Percentiles rank a stretch among this genome's conserved stretches.
These are phyloP conservation scores for Coleophora flavipennella DNA, from an alignment of 2,888 invertebrate species.

Conservation along the genomic window DNA sequence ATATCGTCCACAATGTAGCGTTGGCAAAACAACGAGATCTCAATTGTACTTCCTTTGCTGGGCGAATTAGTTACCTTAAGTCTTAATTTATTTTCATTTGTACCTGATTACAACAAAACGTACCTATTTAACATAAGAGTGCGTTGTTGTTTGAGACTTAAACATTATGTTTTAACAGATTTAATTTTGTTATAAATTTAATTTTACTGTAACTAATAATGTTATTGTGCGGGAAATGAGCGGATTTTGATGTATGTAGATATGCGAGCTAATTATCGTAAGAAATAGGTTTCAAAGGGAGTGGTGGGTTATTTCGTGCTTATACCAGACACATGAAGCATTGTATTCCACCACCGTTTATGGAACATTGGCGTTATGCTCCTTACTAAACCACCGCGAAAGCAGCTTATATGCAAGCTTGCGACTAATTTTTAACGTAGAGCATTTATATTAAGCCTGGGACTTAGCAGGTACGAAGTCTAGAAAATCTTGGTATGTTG, in stretches of 20 bases:
- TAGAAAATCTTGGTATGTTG: neutral
- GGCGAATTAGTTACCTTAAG: conserved; percentile 70
- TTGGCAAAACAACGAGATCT: conserved; percentile 51
- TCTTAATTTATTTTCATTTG: conserved; percentile 64
- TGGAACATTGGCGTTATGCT: neutral
- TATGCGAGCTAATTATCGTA: conserved; percentile 38
- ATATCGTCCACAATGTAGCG: conserved; percentile 18
- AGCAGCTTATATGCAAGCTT: conserved; percentile 60
- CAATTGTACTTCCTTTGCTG: conserved; percentile 56
- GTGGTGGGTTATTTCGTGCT: neutral
- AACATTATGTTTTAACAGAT: conserved; percentile 57
- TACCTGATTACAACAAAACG: conserved; percentile 60
- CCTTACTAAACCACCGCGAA: conserved; percentile 54
- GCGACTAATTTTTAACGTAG: conserved; percentile 52
- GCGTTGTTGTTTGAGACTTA: conserved; percentile 54
- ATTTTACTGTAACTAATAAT: conserved; percentile 29
- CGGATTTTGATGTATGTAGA: conserved; percentile 50
- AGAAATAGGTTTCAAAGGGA: neutral
- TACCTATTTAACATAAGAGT: no score
- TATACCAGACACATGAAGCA: neutral
- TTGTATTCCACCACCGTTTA: neutral
- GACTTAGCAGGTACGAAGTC: conserved; percentile 12
- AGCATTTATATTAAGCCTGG: conserved; percentile 34
- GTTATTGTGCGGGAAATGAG: conserved; percentile 49
- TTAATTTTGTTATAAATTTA: conserved; percentile 51